Evolutionary conservation across 2,797 vertebrate species (phyloP).

Genomic region (Oceanodroma leucorhoa): DNA sequence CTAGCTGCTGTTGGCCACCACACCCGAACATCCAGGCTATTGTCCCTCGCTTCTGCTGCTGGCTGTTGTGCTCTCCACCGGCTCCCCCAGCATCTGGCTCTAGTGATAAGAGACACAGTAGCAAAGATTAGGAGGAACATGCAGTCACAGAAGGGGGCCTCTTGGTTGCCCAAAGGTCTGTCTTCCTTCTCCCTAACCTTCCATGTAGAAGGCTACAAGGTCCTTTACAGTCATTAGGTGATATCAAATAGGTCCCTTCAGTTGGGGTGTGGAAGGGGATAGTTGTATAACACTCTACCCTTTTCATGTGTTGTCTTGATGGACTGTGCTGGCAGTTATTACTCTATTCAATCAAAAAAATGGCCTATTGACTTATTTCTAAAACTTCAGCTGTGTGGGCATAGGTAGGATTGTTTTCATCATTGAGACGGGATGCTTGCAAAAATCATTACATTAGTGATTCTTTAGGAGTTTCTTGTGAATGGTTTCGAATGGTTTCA

Average conservation of each 20-base stretch:
- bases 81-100: neutral
- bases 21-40: neutral
- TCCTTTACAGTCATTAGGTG: neutral
- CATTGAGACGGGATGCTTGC: neutral
- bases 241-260: neutral
- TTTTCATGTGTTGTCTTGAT: neutral
- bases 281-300: neutral
- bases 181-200: neutral
- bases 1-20: neutral
- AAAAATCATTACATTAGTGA: neutral
- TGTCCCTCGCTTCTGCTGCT: neutral
- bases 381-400: neutral
- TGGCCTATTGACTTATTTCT: neutral
- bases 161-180: neutral
- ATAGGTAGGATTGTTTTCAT: neutral
- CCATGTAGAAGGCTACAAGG: neutral
- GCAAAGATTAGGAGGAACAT: neutral
- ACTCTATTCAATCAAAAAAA: neutral
- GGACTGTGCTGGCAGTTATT: neutral
- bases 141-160: neutral
- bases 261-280: neutral
- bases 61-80: neutral
- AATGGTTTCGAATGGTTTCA: neutral
- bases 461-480: neutral
- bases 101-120: slow-evolving; percentile 4